Evolutionary conservation across 2,797 vertebrate species (phyloP), one percentile per base, ranked within the genome.

Genomic region (Fistularia tabacaria): DNA sequence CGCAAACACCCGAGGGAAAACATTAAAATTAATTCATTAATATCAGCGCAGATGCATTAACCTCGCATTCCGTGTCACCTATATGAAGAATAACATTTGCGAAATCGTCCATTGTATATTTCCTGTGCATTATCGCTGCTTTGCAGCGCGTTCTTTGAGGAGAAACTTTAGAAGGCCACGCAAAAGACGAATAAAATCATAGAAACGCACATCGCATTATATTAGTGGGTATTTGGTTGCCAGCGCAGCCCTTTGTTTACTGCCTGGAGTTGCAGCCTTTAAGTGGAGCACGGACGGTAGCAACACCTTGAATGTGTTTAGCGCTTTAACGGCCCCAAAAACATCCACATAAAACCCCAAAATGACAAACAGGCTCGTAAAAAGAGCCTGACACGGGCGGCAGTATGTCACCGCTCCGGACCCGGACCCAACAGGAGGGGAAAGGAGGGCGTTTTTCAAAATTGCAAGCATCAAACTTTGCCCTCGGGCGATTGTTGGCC

Each of bases 341-440:
- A 78, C 71, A 82, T 85, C 76, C 77, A 81, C 80, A 83, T 86
- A 83, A 86, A 87, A 85, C 74, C 79, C 67, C 82, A 87, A 85
- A 25, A 25, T 25, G 39, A 83, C 86, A 83, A 73, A 79, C 73
- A 77, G 54, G 59, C 51, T 71, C 84, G 25, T 85, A 84, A 85
- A 82, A 79, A 44, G 12, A n/a, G 12, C 36, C 62, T 65, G 60
- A 57, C 77, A 62, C 46, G 25, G 49, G 54, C 59, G 13, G 48
- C 71, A 15, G 66, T 77, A 84, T 73, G 82, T 81, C 75, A 80
- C 48, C 46, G 8, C 46, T 70, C 64, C 59, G 74, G 81, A 82
- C 83, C 42, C 51, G 70, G 73, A 85, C 79, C 73, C 73, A 84
- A 84, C 81, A 73, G 56, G 54, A 67, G 54, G 12, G 57, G 64